These are phyloP conservation scores for Poecilus cupreus DNA, from an alignment of 2,888 invertebrate genomes.

Conservation along the genomic window DNA sequence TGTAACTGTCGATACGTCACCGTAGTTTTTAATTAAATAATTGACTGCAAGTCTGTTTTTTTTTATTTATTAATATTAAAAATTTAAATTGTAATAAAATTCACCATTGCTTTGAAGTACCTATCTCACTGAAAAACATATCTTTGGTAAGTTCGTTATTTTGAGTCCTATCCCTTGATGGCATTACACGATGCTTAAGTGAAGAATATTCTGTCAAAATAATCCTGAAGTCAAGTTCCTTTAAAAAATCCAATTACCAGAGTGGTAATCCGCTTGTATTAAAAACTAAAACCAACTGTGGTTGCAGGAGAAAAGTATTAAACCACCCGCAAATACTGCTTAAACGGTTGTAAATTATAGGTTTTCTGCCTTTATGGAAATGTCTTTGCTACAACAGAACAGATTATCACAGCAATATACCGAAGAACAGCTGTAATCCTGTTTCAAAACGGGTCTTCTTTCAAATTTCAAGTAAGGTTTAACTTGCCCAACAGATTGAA, in stretches of 20 bases:
- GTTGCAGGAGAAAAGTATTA: slow-evolving; percentile 42
- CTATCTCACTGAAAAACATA: neutral
- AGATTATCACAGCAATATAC: slow-evolving; percentile 51
- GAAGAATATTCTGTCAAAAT: slow-evolving; percentile 56
- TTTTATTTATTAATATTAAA: too few species aligned
- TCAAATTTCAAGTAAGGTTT: slow-evolving; percentile 1
- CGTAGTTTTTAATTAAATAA: too few species aligned
- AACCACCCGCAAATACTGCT: slow-evolving; percentile 50
- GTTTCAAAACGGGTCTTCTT: slow-evolving; percentile 27
- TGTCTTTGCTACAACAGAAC: slow-evolving; percentile 57
- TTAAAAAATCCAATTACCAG: slow-evolving; percentile 56
- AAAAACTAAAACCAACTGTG: slow-evolving; percentile 55
- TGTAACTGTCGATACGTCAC: too few species aligned
- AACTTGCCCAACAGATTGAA: neutral
- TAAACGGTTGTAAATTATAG: slow-evolving; percentile 61
- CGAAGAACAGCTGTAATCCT: slow-evolving; percentile 41
- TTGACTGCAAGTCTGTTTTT: neutral
- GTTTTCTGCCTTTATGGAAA: slow-evolving; percentile 60
- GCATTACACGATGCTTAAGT: slow-evolving; percentile 53
- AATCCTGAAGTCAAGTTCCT: slow-evolving; percentile 43
- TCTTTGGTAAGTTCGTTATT: slow-evolving; percentile 53
- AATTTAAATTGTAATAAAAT: too few species aligned
- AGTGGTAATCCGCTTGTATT: slow-evolving; percentile 21
- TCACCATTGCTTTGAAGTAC: slow-evolving; percentile 8
- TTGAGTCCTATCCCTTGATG: slow-evolving; percentile 17